Evolutionary conservation across 2,888 invertebrate genomes (phyloP), one percentile per base, ranked within the genome.

Genomic region (Selenia dentaria): DNA sequence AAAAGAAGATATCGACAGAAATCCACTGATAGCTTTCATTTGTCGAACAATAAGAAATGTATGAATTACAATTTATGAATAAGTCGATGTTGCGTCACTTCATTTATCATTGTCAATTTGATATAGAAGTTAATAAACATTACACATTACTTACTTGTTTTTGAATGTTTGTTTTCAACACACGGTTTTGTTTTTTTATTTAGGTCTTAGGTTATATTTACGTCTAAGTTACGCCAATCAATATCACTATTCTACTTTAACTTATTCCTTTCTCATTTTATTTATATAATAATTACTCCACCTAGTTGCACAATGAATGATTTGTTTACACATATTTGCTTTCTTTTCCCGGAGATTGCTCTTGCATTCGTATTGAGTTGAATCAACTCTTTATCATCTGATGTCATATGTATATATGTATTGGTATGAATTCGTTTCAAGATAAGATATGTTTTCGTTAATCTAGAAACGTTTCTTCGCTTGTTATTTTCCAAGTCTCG

Each of bases 341-440:
- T 34, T 29, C 12, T 28, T 22, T 9, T 9, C 25, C n/a, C 9
- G 25, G 12, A 41, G 32, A 31, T 9, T 37, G 35, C 12, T 11
- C 35, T 38, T 54, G 35, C 29, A 32, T 40, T 46, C 24, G 8
- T 11, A 27, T 13, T 43, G 18, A 34, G 42, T 39, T 35, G 40
- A 38, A 41, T 42, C 34, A 43, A 43, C 16, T 37, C 22, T 5
- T 41, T 51, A 43, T 54, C 54, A 33, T 5, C 4, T 28, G 44
- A 32, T 57, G 44, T 36, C 31, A 32, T 35, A 22, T 24, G 2
- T 16, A 16, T 40, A n/a, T n/a, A n/a, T 33, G 26, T 9, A 35
- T 18, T 27, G 28, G 20, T 47, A 28, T 45, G 31, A 42, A 40
- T 43, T 48, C 33, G 13, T 33, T 41, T 22, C 13, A 6, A 26